These are phyloP conservation scores for Trichonephila inaurata DNA, from an alignment of 1,140 invertebrate species.

Conservation along the genomic window DNA sequence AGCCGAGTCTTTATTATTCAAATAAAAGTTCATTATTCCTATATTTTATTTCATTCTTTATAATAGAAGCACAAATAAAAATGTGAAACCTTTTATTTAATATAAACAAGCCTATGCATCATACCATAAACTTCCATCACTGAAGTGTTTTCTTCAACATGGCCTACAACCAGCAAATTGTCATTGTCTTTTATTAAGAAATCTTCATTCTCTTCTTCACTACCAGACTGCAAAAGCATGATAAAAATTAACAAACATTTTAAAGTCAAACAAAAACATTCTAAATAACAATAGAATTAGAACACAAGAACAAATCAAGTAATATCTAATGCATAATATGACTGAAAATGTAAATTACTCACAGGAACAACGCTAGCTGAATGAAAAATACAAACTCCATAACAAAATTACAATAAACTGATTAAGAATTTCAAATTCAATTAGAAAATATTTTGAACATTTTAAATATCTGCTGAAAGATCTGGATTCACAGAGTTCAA, in stretches of 20 bases:
- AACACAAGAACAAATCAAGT: background rate
- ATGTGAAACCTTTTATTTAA: no score
- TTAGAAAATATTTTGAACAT: no score
- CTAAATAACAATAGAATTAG: background rate
- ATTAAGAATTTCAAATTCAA: no score
- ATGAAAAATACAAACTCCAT: background rate
- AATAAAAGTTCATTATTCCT: no score
- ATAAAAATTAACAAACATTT: conserved; percentile 43
- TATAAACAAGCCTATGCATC: conserved; percentile 50
- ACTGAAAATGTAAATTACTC: background rate
- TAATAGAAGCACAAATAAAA: no score
- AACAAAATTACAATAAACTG: no score
- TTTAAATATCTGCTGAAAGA: no score
- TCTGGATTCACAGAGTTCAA: no score
- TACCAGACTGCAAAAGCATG: conserved; percentile 80
- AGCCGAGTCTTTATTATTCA: no score
- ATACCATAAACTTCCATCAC: conserved; percentile 93
- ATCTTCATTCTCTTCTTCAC: conserved; percentile 88
- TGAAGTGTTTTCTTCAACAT: conserved; percentile 89
- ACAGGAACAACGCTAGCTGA: background rate
- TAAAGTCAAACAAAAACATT: background rate
- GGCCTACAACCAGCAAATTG: conserved; percentile 94
- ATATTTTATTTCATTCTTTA: no score
- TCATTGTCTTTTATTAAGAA: conserved; percentile 93
- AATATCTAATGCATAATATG: background rate